Evolutionary conservation across 1,140 invertebrate genomes (phyloP).

Genomic region (Megalonaias nervosa): DNA sequence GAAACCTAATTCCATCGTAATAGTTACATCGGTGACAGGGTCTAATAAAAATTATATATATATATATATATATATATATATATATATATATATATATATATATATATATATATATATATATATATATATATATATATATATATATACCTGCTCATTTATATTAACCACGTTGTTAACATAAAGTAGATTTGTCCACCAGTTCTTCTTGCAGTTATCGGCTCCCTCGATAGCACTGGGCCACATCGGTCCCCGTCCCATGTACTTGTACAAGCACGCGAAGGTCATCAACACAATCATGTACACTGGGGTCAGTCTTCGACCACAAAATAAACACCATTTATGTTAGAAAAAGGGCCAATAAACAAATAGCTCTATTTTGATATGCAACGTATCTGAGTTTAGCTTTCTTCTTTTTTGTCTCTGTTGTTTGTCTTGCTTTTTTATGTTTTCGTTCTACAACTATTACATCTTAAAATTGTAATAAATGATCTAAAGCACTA

Average conservation of each 20-base stretch:
- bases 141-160: constrained; percentile 71
- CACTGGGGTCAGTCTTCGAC: constrained; percentile 79
- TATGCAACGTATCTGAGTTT: neutral
- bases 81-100: too few species aligned
- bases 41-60: too few species aligned
- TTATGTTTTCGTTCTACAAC: neutral
- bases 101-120: too few species aligned
- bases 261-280: constrained; percentile 80
- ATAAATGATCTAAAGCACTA: too few species aligned
- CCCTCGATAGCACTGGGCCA: constrained; percentile 72
- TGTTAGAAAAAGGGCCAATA: neutral
- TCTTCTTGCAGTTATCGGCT: constrained; percentile 75
- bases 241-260: constrained; percentile 79
- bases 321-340: constrained; percentile 14
- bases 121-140: neutral
- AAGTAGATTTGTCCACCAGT: constrained; percentile 89
- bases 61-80: too few species aligned
- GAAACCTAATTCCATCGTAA: too few species aligned
- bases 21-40: too few species aligned
- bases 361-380: too few species aligned
- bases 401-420: neutral
- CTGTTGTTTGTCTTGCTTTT: neutral
- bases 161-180: constrained; percentile 89
- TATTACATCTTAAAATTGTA: too few species aligned
- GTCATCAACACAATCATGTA: constrained; percentile 88